Percentiles rank a stretch among this genome's conserved stretches.
These are phyloP conservation scores for Lithophane ornitopus DNA, from an alignment of 2,888 invertebrate genomes.

Conservation along the genomic window DNA sequence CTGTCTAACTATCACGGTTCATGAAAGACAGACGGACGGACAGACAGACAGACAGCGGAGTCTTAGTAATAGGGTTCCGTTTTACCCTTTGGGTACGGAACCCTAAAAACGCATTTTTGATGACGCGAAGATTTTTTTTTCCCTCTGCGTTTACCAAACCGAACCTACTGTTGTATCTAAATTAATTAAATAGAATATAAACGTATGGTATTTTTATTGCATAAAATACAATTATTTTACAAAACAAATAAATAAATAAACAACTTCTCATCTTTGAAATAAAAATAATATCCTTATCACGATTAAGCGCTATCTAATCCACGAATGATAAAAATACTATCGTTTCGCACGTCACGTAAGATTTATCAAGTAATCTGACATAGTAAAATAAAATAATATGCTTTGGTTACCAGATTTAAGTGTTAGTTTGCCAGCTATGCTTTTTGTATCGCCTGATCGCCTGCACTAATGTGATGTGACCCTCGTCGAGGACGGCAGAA, in stretches of 20 bases:
- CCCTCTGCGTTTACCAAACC: no score
- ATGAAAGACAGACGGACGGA: no score
- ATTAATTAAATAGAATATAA: not conserved
- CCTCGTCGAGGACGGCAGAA: conserved; percentile 1
- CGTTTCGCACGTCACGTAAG: conserved; percentile 20
- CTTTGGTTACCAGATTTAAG: not conserved
- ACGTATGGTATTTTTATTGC: not conserved
- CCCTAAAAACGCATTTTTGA: no score
- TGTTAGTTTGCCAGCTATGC: not conserved
- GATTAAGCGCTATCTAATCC: conserved; percentile 25
- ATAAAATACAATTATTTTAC: not conserved
- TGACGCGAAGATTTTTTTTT: no score
- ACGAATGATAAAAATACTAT: conserved; percentile 45
- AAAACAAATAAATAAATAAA: conserved; percentile 41
- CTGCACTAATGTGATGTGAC: conserved; percentile 7
- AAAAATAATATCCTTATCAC: conserved; percentile 25
- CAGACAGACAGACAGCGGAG: no score
- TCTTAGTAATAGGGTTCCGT: no score
- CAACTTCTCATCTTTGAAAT: conserved; percentile 27
- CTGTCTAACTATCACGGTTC: no score
- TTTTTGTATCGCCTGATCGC: not conserved
- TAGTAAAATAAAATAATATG: conserved; percentile 25
- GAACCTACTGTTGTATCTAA: not conserved
- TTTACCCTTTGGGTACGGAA: no score
- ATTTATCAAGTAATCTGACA: conserved; percentile 26